These are phyloP conservation scores for Aplocera efformata DNA, from an alignment of 2,888 invertebrate genomes.

Conservation along the genomic window DNA sequence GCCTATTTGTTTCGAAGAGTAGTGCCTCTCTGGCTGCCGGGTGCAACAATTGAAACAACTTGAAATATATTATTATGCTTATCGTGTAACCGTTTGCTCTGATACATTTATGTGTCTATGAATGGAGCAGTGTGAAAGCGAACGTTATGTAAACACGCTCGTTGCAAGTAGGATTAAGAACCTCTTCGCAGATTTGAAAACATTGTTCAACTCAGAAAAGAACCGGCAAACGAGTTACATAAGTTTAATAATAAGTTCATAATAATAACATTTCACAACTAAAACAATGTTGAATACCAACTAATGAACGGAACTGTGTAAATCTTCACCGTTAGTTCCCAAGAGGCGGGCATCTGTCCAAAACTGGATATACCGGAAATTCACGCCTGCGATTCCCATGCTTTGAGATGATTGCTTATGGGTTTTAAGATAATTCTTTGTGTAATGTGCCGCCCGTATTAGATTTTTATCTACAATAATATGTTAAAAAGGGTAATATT, in stretches of 20 bases:
- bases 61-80: constrained; percentile 11
- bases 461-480: too few relatives aligned
- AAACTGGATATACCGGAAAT: constrained; percentile 75
- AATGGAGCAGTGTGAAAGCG: constrained; percentile 47
- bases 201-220: constrained; percentile 4
- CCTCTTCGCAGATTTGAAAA: constrained; percentile 4
- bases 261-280: constrained; percentile 5
- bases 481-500: too few relatives aligned
- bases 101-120: constrained; percentile 26
- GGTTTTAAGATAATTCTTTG: constrained; percentile 29
- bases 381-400: constrained; percentile 50
- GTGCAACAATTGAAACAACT: constrained; percentile 5
- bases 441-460: constrained; percentile 31
- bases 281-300: constrained; percentile 25
- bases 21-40: constrained; percentile 10
- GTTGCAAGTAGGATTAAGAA: constrained; percentile 25
- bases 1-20: constrained; percentile 26
- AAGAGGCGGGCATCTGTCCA: constrained; percentile 61
- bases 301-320: constrained; percentile 30
- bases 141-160: constrained; percentile 48
- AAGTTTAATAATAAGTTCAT: constrained; percentile 11
- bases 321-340: constrained; percentile 62
- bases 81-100: constrained; percentile 10
- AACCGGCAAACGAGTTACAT: constrained; percentile 14
- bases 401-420: constrained; percentile 31